These are phyloP conservation scores for Graphium colonna DNA, from an alignment of 2,888 invertebrate species.

Conservation along the genomic window DNA sequence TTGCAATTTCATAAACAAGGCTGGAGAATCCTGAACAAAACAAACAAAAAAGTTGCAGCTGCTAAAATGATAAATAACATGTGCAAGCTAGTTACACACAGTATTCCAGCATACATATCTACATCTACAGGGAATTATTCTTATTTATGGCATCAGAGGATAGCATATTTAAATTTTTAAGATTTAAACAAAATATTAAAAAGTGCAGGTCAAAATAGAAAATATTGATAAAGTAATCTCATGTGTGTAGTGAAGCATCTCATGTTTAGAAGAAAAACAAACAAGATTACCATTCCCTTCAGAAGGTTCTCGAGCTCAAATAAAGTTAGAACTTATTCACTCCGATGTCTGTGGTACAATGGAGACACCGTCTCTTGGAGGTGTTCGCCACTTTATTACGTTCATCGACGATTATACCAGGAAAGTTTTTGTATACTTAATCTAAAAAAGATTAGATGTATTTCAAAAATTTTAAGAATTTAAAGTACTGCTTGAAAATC, in stretches of 20 bases:
- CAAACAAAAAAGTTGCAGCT: constrained; percentile 11
- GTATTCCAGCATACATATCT: constrained; percentile 8
- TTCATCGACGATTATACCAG: constrained; percentile 25
- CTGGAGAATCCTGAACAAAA: constrained; percentile 13
- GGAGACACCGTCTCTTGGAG: constrained; percentile 13
- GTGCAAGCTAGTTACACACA: not conserved
- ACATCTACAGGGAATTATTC: not conserved
- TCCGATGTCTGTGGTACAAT: constrained; percentile 25
- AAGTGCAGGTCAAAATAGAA: constrained; percentile 15
- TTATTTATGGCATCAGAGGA: constrained; percentile 3
- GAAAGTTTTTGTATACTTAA: constrained; percentile 22
- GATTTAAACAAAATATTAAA: constrained; percentile 22
- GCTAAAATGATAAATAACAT: constrained; percentile 24
- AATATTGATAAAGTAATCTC: constrained; percentile 6
- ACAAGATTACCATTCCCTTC: constrained; percentile 22
- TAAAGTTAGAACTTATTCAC: constrained; percentile 28
- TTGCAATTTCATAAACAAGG: constrained; percentile 19
- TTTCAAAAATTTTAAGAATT: constrained; percentile 23
- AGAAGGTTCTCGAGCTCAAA: constrained; percentile 29
- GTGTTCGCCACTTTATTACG: constrained; percentile 21
- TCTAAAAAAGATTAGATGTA: constrained; percentile 16
- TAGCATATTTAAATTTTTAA: constrained; percentile 2
- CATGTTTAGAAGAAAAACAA: constrained; percentile 27
- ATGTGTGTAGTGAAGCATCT: constrained; percentile 25
- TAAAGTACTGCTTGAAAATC: constrained; percentile 26